Base-by-base conservation (phyloP, 2,113 vertebrate genomes). In the Cavia aperea region DNA sequence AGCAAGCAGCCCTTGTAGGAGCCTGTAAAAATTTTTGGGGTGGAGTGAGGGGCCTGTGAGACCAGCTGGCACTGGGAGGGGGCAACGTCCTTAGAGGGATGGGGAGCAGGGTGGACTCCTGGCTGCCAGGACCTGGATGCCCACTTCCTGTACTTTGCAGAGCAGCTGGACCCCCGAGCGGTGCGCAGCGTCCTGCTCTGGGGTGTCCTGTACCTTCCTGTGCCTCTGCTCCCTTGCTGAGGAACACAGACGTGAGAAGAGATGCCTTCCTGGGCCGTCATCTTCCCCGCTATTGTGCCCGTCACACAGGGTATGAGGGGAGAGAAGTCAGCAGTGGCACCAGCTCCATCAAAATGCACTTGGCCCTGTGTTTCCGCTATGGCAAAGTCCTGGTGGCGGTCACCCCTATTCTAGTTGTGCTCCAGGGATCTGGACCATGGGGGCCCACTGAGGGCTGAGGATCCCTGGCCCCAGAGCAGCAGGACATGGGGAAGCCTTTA, bases 171-270 rank as follows among this genome's bases (percentile, higher is more conserved):
- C 19, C 43, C 46, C 73, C 24, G 63, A n/a, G 13, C 4, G 36
- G 3, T 2, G n/a, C 13, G 15, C 10, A 0, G 18, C 11, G n/a
- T 23, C 29, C 31, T 11, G 18, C 46, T 23, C 31, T 0, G 12
- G 16, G 68, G 7, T 1, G 2, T 7, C 29, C 26, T 4, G 6
- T 10, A 21, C 21, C 31, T 14, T 33, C n/a, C 16, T 0, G 16
- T 51, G 18, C 23, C 58, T 81, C n/a, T 2, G 8, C 75, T 36
- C 24, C 29, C n/a, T 19, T 31, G 15, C 46, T 29, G 54, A 7
- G 70, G 68, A 23, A 65, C 0, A 2, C 4, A n/a, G 54, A 72
- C 21, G 7, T 26, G 43, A 43, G 9, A 6, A 36, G 43, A 51
- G 15, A 60, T 3, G 36, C 60, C 21, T 33, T 18, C 29, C 77